Evolutionary conservation across 2,113 vertebrate species (phyloP), one percentile per base, ranked within the genome.

Genomic region (Sinosuthora webbiana): DNA sequence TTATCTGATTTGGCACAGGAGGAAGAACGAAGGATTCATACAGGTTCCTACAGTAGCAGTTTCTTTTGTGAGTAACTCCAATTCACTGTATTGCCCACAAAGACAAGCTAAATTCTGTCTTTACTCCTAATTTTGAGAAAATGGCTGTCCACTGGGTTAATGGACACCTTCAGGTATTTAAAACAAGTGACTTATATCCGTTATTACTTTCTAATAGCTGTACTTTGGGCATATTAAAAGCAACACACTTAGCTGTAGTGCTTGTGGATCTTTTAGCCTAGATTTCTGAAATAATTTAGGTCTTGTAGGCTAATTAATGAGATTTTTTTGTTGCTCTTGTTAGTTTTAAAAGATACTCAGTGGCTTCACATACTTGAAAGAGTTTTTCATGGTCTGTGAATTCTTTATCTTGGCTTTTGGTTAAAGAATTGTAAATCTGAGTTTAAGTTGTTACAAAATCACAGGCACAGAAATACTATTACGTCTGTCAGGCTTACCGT

Each of bases 401-500:
- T 50, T 78, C 31, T 81, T 90, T 70, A 83, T 92, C 59, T 68
- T 2, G 6, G 41, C 49, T 81, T 81, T 95, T 52, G 25, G 47
- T 20, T 91, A 92, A 85, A 59, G 11, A 35, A 69, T 15, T 73
- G 53, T 59, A 89, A 87, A 94, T 68, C 11, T 87, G 55, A 50
- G 15, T 70, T 89, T 25, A 42, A 52, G n/a, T 2, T 45, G 14
- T 53, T 91, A 86, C n/a, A 78, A 85, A 86, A 90, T 81, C 50
- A 89, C 33, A 79, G 16, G 65, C 55, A 57, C 35, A 92, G 63
- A 87, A 92, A 87, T 16, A 83, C 37, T 92, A 37, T 41, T 73
- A 50, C 59, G 78, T 56, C 65, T 57, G 39, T 73, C 65, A 47
- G 27, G 89, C 99, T 99, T 98, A 99, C 99, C 98, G 99, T 98